phyloP scores from a whole-genome alignment of 2,888 invertebrate species.

The Busseola fusca region DNA sequence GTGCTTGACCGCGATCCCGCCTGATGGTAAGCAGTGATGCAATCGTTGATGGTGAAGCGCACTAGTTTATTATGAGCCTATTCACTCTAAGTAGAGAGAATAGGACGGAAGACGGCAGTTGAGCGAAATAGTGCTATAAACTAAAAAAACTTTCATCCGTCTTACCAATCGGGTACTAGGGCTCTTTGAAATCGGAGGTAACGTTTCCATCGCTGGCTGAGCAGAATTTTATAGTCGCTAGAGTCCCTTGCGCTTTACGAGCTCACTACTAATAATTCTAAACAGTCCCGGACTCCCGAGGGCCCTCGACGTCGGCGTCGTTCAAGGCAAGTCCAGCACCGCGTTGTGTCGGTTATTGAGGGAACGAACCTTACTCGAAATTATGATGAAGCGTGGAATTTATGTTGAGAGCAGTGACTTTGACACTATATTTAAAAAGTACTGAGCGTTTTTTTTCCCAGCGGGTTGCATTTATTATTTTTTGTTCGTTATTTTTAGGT shows the following conservation, averaged over 20 bases:
- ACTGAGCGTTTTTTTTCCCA: not conserved
- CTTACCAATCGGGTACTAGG: slow-evolving; percentile 4
- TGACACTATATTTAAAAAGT: not conserved
- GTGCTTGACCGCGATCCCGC: too few species aligned
- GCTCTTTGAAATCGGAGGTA: slow-evolving; percentile 23
- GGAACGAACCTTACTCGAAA: not conserved
- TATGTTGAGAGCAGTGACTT: not conserved
- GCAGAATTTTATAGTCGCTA: slow-evolving; percentile 28
- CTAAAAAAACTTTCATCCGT: not conserved
- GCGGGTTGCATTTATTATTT: not conserved
- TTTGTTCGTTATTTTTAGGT: not conserved
- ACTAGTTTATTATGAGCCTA: too few species aligned
- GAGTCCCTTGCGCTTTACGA: slow-evolving; percentile 27
- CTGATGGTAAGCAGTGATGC: too few species aligned
- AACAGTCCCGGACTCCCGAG: not conserved
- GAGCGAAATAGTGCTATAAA: not conserved
- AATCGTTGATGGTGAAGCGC: too few species aligned
- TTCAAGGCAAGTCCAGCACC: not conserved
- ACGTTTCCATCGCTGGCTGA: slow-evolving; percentile 30
- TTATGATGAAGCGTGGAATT: not conserved
- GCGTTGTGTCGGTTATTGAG: not conserved
- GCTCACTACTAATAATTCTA: slow-evolving; percentile 14
- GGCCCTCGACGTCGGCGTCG: not conserved
- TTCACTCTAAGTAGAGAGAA: too few species aligned
- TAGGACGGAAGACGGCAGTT: too few species aligned